Evolutionary conservation across 2,113 vertebrate species (phyloP), one percentile per base, ranked within the genome.

Genomic region (Colossoma macropomum): DNA sequence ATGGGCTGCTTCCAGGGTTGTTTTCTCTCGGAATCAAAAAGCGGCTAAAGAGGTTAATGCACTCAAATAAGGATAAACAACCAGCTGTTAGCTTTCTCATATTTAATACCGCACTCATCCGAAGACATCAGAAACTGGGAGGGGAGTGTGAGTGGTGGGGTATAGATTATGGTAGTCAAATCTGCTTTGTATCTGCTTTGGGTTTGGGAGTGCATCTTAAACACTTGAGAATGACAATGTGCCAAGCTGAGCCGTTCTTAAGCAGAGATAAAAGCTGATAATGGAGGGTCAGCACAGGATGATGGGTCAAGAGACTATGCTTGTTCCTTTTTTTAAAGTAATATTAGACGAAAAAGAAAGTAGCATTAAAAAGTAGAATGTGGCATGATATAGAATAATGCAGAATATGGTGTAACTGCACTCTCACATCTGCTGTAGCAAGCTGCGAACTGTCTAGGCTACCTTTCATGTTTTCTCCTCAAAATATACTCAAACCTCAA

Each of bases 1-100:
- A 90, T 86, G 16, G 91, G 92, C 52, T 10, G 92, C 94, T 94
- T 92, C 93, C 94, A 95, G 94, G 93, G 90, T 93, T 93, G 93
- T 93, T 95, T 95, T 96, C 94, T 95, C 93, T 91, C 93, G 93
- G 92, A 95, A 95, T 92, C 68, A 32, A 93, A 87, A 84, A 92
- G 93, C 86, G 92, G 92, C 93, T 93, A 94, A 94, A 95, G 95
- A 96, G 95, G 93, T 96, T 96, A 96, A 96, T 95, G 94, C 94
- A 96, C 94, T 95, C 94, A 94, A 95, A 94, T 95, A 94, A 93
- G 95, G 93, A 95, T 95, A 95, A 96, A 95, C 94, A 96, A 91
- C 94, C 95, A 96, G 94, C 94, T 96, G 95, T 95, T 95, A 92
- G 91, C 90, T 92, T 95, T 95, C 94, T 95, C 92, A 94, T 95